phyloP scores from a whole-genome alignment of 2,113 vertebrate genomes.

The Lepus timidus region DNA sequence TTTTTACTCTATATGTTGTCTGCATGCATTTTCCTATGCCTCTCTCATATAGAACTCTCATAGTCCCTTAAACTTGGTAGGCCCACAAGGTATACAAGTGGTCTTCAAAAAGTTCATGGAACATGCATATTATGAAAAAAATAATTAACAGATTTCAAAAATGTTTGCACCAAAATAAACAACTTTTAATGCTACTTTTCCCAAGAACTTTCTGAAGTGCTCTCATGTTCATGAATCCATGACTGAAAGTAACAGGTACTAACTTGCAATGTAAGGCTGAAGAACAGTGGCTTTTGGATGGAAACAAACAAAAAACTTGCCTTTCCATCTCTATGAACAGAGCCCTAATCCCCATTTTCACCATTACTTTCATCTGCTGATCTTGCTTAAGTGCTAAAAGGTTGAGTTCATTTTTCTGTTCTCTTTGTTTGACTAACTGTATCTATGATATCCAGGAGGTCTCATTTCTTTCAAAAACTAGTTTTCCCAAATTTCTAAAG shows the following conservation, averaged over 20 bases:
- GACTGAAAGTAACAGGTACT: neutral
- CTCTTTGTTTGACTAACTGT: slow-evolving; percentile 18
- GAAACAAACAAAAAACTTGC: neutral
- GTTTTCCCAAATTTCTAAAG: neutral
- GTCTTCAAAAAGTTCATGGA: no score
- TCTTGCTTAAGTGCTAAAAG: neutral
- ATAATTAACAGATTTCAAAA: no score
- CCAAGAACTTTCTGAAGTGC: no score
- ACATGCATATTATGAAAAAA: no score
- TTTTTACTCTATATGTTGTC: neutral
- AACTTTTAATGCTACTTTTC: no score
- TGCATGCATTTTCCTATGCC: neutral
- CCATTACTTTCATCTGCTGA: neutral
- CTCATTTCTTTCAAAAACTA: neutral
- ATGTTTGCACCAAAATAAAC: no score
- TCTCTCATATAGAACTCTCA: neutral
- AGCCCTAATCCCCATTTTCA: neutral
- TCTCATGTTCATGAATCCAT: neutral
- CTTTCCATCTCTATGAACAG: neutral
- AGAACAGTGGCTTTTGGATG: neutral
- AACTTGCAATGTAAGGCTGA: neutral
- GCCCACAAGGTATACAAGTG: neutral
- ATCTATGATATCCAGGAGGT: neutral
- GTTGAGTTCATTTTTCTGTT: neutral
- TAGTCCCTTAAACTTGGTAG: neutral